phyloP scores from a whole-genome alignment of 2,888 invertebrate species.

The Lochmaea capreae region DNA sequence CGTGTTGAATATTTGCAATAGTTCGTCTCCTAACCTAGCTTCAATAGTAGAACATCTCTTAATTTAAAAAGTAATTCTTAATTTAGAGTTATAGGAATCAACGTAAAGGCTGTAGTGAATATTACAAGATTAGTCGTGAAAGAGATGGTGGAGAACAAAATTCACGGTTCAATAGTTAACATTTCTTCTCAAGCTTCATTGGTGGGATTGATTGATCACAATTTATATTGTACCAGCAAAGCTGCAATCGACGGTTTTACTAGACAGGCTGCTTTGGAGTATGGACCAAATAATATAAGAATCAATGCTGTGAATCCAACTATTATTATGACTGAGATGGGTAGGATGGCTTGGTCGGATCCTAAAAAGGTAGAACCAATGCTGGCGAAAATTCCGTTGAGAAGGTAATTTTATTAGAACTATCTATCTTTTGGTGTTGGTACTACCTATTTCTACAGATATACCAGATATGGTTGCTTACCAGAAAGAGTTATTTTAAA shows the following conservation, averaged over 20 bases:
- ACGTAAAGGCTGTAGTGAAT: conserved; percentile 87
- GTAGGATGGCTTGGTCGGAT: conserved; percentile 84
- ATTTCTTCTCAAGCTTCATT: conserved; percentile 89
- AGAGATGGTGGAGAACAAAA: conserved; percentile 77
- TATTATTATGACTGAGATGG: conserved; percentile 93
- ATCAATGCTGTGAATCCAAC: conserved; percentile 96
- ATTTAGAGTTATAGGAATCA: conserved; percentile 78
- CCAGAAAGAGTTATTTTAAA: too few relatives aligned
- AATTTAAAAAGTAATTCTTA: not conserved
- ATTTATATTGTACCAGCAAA: conserved; percentile 87
- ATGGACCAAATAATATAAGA: conserved; percentile 85
- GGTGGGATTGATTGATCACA: conserved; percentile 80
- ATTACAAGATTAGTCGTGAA: conserved; percentile 85
- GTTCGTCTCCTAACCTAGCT: too few relatives aligned
- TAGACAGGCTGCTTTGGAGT: conserved; percentile 85
- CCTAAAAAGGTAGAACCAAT: conserved; percentile 78
- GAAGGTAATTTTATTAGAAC: conserved; percentile 71
- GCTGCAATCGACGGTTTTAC: conserved; percentile 89
- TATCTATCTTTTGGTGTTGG: not conserved
- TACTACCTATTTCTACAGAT: not conserved
- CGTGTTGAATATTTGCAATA: too few relatives aligned
- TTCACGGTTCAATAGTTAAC: conserved; percentile 87
- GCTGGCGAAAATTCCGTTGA: conserved; percentile 84
- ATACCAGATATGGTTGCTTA: too few relatives aligned
- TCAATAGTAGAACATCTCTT: not conserved